Percentiles rank a stretch among this genome's conserved stretches.
Conservation (phyloP, 2,113 vertebrate species). For the Zosterops hypoxanthus region DNA sequence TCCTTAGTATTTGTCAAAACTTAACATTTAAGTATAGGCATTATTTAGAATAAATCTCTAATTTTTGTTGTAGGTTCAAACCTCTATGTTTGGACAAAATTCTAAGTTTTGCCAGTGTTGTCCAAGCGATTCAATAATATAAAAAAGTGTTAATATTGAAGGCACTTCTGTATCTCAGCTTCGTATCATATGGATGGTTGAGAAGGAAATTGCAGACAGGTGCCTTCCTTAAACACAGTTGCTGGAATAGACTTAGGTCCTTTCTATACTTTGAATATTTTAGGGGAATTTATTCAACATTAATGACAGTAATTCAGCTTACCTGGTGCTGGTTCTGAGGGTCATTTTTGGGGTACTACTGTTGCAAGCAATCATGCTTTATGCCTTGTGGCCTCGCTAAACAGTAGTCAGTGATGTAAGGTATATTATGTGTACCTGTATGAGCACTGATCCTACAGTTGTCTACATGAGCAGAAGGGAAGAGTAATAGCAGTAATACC, state of each 20-base stretch:
- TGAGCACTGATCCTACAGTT: accelerated
- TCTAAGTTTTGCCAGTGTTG: neutral
- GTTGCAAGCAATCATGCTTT: neutral
- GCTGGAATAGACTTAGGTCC: neutral
- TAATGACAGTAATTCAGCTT: neutral
- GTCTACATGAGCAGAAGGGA: neutral
- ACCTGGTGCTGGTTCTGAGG: neutral
- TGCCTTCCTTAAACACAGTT: neutral
- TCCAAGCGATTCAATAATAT: neutral
- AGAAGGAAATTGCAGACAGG: neutral
- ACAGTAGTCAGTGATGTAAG: neutral
- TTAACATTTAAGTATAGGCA: neutral
- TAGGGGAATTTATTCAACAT: neutral
- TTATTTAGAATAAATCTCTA: neutral
- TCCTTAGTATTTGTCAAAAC: neutral
- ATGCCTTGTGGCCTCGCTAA: neutral
- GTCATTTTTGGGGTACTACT: neutral
- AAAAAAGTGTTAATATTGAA: neutral
- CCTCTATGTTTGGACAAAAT: neutral
- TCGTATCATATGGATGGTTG: neutral
- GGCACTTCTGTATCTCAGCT: neutral
- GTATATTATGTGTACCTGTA: accelerated
- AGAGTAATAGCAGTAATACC: neutral
- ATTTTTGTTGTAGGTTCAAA: neutral
- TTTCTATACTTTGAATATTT: neutral